phyloP scores from a whole-genome alignment of 2,797 vertebrate genomes.

The Myotis planiceps region DNA sequence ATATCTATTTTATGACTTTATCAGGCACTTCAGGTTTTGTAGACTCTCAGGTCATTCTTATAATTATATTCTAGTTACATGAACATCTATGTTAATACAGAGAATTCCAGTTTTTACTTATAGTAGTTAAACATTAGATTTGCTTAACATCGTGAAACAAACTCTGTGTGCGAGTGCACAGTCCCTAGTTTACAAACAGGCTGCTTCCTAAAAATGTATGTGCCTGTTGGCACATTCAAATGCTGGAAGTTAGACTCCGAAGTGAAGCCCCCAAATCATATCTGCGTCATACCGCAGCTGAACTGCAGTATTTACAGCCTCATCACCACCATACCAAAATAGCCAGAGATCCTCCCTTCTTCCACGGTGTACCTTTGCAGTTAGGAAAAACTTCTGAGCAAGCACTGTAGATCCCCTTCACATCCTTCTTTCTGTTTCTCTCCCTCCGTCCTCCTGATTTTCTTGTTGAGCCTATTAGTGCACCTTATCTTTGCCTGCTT shows the following conservation, averaged over 20 bases:
- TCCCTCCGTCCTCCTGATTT: neutral
- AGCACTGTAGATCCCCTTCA: neutral
- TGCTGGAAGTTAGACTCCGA: neutral
- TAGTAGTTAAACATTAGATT: neutral
- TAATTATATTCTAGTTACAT: neutral
- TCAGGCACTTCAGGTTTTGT: neutral
- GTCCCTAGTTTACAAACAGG: neutral
- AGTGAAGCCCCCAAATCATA: no score
- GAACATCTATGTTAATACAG: neutral
- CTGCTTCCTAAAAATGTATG: neutral
- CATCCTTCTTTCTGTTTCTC: neutral
- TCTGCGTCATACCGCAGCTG: neutral
- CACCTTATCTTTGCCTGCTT: neutral
- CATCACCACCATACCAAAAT: neutral
- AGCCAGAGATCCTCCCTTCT: neutral
- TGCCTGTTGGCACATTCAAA: neutral
- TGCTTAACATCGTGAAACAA: neutral
- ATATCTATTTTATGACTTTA: neutral
- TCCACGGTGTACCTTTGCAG: neutral
- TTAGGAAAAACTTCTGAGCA: neutral
- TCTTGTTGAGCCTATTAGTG: neutral
- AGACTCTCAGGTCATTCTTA: neutral
- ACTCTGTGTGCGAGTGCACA: neutral
- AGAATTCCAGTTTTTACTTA: neutral
- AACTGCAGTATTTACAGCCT: neutral